Conservation (phyloP, 2,797 vertebrate species). For the Poeciliopsis gracilis region DNA sequence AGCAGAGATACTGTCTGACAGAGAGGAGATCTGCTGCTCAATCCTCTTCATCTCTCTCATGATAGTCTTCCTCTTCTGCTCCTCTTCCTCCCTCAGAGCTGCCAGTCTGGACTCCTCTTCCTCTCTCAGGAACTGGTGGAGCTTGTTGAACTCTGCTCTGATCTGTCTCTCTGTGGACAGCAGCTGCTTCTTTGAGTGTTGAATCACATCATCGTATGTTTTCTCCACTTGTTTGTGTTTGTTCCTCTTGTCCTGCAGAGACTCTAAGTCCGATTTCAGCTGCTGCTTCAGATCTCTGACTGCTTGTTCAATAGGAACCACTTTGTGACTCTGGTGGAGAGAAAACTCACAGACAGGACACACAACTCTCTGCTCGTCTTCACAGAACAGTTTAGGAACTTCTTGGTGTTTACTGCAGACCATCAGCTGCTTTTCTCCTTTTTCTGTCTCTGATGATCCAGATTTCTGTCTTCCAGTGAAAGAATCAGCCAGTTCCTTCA, state of each 20-base stretch:
- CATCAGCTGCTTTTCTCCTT: constrained; percentile 2
- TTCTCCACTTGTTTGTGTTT: constrained; percentile 6
- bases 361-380: constrained; percentile 43
- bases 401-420: background rate
- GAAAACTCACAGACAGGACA: constrained; percentile 40
- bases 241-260: constrained; percentile 21
- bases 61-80: constrained; percentile 36
- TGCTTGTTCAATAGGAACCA: constrained; percentile 35
- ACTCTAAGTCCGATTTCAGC: constrained; percentile 19
- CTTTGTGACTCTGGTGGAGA: constrained; percentile 36
- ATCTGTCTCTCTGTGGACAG: constrained; percentile 23
- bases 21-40: constrained; percentile 31
- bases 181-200: constrained; percentile 23
- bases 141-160: constrained; percentile 69
- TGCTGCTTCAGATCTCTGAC: constrained; percentile 17
- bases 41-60: constrained; percentile 17
- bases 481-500: constrained; percentile 30
- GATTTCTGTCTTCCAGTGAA: constrained; percentile 15
- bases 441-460: background rate
- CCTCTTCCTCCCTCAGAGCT: constrained; percentile 58
- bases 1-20: constrained; percentile 22
- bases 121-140: constrained; percentile 75
- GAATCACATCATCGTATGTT: background rate
- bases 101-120: constrained; percentile 62
- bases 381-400: background rate